A percentile compares a stretch with the other conserved stretches of the same genome.
phyloP scores from a whole-genome alignment of 2,797 vertebrate species.

The Eutrigla gurnardus region DNA sequence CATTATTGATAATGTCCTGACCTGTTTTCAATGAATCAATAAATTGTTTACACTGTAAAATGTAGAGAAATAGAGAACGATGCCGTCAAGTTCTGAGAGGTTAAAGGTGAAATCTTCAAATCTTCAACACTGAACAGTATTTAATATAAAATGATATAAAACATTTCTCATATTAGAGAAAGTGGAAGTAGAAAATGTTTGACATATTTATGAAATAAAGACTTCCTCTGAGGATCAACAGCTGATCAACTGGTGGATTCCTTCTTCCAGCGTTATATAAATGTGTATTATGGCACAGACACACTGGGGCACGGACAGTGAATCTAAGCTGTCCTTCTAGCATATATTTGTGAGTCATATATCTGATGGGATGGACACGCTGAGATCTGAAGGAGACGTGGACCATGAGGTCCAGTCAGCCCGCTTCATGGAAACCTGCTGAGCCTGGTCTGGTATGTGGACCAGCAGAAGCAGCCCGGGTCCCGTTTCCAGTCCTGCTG shows the following conservation, averaged over 20 bases:
- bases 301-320: too few species aligned
- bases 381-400: conserved; percentile 6
- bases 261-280: background rate
- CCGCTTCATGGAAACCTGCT: conserved; percentile 10
- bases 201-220: background rate
- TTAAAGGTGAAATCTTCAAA: background rate
- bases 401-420: too few species aligned
- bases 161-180: background rate
- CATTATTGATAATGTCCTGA: background rate
- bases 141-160: background rate
- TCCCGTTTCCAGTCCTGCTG: conserved; percentile 4
- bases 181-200: background rate
- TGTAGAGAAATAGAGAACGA: background rate
- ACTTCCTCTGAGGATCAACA: background rate
- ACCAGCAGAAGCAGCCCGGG: conserved; percentile 17
- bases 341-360: too few species aligned
- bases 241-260: background rate
- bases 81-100: background rate
- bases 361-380: conserved; percentile 3
- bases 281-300: background rate
- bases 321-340: too few species aligned
- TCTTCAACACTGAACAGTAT: background rate
- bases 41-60: background rate
- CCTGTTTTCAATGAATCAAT: background rate
- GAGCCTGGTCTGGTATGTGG: conserved; percentile 9